Percentiles rank a stretch among this genome's conserved stretches.
Evolutionary conservation across 1,140 invertebrate genomes (phyloP).

Genomic region (Pseudachorutes palmiensis): DNA sequence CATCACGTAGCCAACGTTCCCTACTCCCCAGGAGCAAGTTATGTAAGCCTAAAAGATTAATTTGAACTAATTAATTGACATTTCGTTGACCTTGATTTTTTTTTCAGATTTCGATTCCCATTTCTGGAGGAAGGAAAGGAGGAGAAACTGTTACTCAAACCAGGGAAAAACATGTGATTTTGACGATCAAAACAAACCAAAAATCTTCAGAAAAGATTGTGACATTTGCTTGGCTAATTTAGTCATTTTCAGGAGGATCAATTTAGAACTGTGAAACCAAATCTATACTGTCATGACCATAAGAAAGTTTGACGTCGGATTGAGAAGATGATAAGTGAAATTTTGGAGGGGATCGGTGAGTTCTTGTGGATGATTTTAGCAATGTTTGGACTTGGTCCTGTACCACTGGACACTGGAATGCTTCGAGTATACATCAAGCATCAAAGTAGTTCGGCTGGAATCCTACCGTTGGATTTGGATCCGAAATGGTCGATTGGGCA

Average conservation of each 20-base stretch:
- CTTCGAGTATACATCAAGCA: constrained; percentile 34
- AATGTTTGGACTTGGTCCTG: constrained; percentile 23
- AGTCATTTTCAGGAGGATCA: no score
- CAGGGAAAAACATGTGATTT: no score
- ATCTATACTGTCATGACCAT: constrained; percentile 65
- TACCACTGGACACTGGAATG: neutral
- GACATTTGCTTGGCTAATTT: no score
- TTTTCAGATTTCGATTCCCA: no score
- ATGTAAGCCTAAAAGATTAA: constrained; percentile 42
- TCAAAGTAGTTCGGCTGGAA: neutral
- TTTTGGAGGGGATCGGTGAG: constrained; percentile 24
- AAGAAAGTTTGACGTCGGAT: constrained; percentile 77
- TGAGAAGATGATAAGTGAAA: constrained; percentile 57
- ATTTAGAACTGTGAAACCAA: no score
- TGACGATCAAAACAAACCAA: no score
- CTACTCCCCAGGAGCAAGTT: constrained; percentile 80
- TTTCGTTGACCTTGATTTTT: no score
- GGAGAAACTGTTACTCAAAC: no score
- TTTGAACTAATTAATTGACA: no score
- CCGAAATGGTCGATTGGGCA: constrained; percentile 66
- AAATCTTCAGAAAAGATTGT: no score
- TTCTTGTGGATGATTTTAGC: constrained; percentile 27
- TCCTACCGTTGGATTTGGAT: constrained; percentile 52
- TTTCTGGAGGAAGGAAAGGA: no score
- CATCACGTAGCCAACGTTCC: constrained; percentile 88